Evolutionary conservation across 2,113 vertebrate genomes (phyloP), one percentile per base, ranked within the genome.

Genomic region (Bambusicola thoracicus): DNA sequence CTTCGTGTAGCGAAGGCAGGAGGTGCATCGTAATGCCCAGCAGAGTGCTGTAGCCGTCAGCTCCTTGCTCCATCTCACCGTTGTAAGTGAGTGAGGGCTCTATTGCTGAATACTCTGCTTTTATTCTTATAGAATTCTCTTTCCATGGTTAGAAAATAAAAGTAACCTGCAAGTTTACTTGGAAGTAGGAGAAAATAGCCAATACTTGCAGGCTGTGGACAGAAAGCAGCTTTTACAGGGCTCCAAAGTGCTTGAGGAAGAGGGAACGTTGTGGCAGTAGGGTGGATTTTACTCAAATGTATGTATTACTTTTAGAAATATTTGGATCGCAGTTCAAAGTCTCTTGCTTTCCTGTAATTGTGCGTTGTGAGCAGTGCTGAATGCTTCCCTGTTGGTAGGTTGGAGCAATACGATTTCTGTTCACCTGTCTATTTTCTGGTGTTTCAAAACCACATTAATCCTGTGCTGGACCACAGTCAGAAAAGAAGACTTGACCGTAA

Each of bases 251-350:
- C 49, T 88, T 69, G 46, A 36, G 90, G 69, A 70, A 90, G 76
- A 49, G 74, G 51, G 62, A 89, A 86, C 6, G 27, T 85, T 89
- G 93, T 77, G 79, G 76, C 69, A 78, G 68, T 68, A 66, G 12
- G 62, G 61, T 68, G 92, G 91, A 74, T 87, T 91, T 93, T 78
- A 81, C 76, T 87, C 80, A 51, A 92, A 80, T 83, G 55, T 48
- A 83, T 91, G 48, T 85, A 66, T 90, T 70, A 20, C 46, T 81
- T 81, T 72, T 79, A 29, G 44, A 89, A 93, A 81, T 92, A 85
- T 86, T 91, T 77, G 66, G 88, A 56, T 90, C 85, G 38, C 82
- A 79, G 92, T 95, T 90, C 70, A 51, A 84, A 93, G 66, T 92
- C 75, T 44, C 58, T 91, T 79, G 40, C 62, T 87, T 87, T 89